Conservation (phyloP, 1,140 invertebrate species). For the Ectropis grisescens region DNA sequence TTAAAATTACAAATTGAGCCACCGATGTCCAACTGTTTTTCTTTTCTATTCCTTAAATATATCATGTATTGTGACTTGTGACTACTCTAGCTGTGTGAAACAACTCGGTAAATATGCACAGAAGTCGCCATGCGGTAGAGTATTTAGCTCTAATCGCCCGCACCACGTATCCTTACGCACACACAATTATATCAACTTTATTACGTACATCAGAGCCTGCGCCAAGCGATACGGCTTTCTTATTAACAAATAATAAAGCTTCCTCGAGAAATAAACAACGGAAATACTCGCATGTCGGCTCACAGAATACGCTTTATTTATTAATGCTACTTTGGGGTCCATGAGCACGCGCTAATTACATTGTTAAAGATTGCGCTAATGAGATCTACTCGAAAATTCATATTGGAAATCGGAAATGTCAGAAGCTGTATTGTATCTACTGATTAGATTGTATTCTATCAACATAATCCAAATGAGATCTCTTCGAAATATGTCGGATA, state of each 20-base stretch:
- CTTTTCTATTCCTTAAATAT: no score
- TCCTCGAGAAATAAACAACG: background rate
- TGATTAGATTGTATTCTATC: no score
- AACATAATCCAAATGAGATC: no score
- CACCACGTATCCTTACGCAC: slow-evolving; percentile 13
- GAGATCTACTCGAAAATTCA: background rate
- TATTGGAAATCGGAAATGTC: background rate
- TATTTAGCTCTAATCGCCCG: slow-evolving; percentile 16
- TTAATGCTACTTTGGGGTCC: background rate
- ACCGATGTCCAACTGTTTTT: no score
- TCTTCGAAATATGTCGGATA: no score
- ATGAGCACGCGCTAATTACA: background rate
- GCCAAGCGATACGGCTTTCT: slow-evolving; percentile 20
- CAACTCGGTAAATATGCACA: no score
- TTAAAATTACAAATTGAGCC: no score
- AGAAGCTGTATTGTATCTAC: no score
- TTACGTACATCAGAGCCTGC: slow-evolving; percentile 22
- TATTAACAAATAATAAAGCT: slow-evolving; percentile 13
- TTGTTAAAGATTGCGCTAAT: background rate
- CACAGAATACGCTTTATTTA: slow-evolving; percentile 2
- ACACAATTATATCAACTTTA: slow-evolving; percentile 33
- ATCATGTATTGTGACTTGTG: background rate
- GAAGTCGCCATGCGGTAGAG: no score
- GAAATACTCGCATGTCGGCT: background rate
- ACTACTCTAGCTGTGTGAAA: background rate